Evolutionary conservation across 2,888 invertebrate species (phyloP).

Genomic region (Scaptomyza caliginosa): DNA sequence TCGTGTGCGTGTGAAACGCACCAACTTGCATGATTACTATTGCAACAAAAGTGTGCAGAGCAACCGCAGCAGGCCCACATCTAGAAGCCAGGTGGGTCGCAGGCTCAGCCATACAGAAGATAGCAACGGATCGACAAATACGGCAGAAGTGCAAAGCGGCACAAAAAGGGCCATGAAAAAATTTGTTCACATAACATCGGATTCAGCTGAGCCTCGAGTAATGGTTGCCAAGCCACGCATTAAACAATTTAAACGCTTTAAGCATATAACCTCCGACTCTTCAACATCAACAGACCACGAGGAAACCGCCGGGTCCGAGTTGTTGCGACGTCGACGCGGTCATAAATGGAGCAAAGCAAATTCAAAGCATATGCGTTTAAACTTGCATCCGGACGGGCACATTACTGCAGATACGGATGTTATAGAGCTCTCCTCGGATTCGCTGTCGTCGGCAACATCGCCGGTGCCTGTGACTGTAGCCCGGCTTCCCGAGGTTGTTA

Average conservation of each 20-base stretch:
- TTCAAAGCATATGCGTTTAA: slow-evolving; percentile 38
- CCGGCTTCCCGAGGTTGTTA: slow-evolving; percentile 26
- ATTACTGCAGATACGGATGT: slow-evolving; percentile 48
- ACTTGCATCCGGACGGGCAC: slow-evolving; percentile 24
- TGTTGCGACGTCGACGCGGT: slow-evolving; percentile 23
- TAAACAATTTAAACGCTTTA: slow-evolving; percentile 36
- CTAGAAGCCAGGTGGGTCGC: background rate
- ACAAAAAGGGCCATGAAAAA: slow-evolving; percentile 1
- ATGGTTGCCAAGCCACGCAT: background rate
- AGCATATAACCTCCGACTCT: slow-evolving; percentile 57
- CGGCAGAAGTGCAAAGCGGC: slow-evolving; percentile 16
- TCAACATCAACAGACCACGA: slow-evolving; percentile 64
- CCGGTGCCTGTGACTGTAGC: slow-evolving; percentile 24
- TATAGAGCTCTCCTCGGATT: slow-evolving; percentile 67
- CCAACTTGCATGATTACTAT: slow-evolving; percentile 45
- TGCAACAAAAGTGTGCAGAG: slow-evolving; percentile 8
- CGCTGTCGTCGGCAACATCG: slow-evolving; percentile 35
- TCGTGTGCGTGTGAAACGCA: slow-evolving; percentile 63
- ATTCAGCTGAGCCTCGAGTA: slow-evolving; percentile 29
- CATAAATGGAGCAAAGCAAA: background rate
- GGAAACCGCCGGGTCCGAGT: slow-evolving; percentile 19
- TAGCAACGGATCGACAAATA: slow-evolving; percentile 38
- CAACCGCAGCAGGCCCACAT: slow-evolving; percentile 3
- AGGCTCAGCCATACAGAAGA: slow-evolving; percentile 40
- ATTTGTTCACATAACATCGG: slow-evolving; percentile 65